A percentile compares a stretch with the other conserved stretches of the same genome.
Conservation (phyloP, 2,113 vertebrate genomes). For the Chiloscyllium plagiosum region DNA sequence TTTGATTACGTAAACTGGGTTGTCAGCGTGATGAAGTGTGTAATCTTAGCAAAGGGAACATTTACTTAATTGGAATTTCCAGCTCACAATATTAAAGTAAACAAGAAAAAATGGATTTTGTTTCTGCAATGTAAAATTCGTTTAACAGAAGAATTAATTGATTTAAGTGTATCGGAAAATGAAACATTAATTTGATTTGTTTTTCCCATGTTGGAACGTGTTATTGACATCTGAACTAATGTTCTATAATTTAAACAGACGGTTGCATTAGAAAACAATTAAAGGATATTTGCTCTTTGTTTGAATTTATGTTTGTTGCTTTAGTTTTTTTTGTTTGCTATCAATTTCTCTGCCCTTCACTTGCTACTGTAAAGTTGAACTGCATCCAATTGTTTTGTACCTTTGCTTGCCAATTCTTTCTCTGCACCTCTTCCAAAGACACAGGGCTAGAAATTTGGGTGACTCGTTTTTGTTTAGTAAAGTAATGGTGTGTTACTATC, state of each 20-base stretch:
- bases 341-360: background rate
- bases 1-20: background rate
- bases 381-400: background rate
- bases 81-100: background rate
- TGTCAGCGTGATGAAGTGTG: slow-evolving; percentile 23
- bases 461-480: background rate
- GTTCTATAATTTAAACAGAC: background rate
- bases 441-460: background rate
- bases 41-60: slow-evolving; percentile 10
- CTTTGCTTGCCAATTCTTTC: background rate
- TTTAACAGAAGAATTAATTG: slow-evolving; percentile 11
- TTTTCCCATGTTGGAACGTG: background rate
- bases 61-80: slow-evolving; percentile 8
- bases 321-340: background rate
- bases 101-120: background rate
- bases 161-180: background rate
- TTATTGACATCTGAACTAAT: slow-evolving; percentile 4
- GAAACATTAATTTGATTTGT: slow-evolving; percentile 29
- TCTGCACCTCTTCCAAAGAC: background rate
- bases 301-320: background rate
- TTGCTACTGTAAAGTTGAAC: background rate
- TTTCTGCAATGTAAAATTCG: background rate
- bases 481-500: background rate
- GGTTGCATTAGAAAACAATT: background rate
- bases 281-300: background rate